A percentile compares a stretch with the other conserved stretches of the same genome.
These are phyloP conservation scores for Oenanthe oenanthe DNA, from an alignment of 2,113 vertebrate species.

Conservation along the genomic window DNA sequence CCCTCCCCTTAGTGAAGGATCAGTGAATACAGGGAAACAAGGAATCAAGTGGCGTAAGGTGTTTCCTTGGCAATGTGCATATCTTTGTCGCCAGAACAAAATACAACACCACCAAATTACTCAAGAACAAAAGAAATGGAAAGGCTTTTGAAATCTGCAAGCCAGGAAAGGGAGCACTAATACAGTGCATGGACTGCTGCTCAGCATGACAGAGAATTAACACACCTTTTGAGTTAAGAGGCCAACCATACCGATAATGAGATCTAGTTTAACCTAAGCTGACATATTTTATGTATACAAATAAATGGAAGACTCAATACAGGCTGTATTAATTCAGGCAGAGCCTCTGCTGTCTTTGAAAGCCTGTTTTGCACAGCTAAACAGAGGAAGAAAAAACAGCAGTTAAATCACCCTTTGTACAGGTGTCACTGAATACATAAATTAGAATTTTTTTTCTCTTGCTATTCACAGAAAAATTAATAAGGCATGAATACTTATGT, in stretches of 20 bases:
- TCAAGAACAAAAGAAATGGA: slow-evolving; percentile 41
- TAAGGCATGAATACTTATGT: slow-evolving; percentile 15
- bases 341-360: slow-evolving; percentile 18
- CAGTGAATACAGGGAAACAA: not conserved
- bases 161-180: slow-evolving; percentile 1
- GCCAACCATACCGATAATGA: slow-evolving; percentile 47
- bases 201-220: slow-evolving; percentile 27
- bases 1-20: not conserved
- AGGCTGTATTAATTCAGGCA: not conserved
- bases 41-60: not conserved
- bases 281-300: slow-evolving; percentile 59
- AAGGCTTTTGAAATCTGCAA: slow-evolving; percentile 40
- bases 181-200: not conserved
- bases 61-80: slow-evolving; percentile 22
- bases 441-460: not conserved
- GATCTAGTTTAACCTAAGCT: slow-evolving; percentile 56
- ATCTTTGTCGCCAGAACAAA: slow-evolving; percentile 11
- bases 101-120: slow-evolving; percentile 34
- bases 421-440: not conserved
- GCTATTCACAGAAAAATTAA: not conserved
- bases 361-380: slow-evolving; percentile 18
- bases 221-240: slow-evolving; percentile 44
- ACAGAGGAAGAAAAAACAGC: not conserved
- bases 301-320: slow-evolving; percentile 4
- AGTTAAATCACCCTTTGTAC: not conserved